These are phyloP conservation scores for Homalodisca vitripennis DNA, from an alignment of 1,140 invertebrate genomes.

Conservation along the genomic window DNA sequence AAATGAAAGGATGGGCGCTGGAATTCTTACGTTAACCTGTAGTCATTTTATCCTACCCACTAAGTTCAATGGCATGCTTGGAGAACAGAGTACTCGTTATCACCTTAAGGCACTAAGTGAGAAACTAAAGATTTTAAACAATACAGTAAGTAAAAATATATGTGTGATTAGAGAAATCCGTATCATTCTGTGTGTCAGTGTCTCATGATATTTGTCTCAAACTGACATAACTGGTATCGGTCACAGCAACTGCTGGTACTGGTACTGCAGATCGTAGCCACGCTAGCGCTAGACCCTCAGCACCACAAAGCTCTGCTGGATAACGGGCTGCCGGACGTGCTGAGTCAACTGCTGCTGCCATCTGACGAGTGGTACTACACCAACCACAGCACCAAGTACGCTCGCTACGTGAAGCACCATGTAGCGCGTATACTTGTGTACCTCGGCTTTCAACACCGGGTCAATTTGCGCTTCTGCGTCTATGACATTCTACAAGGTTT, in stretches of 20 bases:
- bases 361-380: constrained; percentile 77
- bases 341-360: constrained; percentile 67
- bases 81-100: no score
- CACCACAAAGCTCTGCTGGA: constrained; percentile 59
- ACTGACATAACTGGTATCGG: no score
- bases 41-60: no score
- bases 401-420: constrained; percentile 69
- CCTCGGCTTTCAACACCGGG: constrained; percentile 51
- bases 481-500: constrained; percentile 50
- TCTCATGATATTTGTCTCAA: no score
- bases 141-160: no score
- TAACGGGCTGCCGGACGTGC: constrained; percentile 61
- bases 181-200: no score
- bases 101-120: no score
- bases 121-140: no score
- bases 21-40: no score
- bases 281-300: constrained; percentile 58
- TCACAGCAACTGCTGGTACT: constrained; percentile 66
- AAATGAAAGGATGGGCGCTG: no score
- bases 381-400: constrained; percentile 69
- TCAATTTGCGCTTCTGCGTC: constrained; percentile 50
- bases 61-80: no score
- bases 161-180: no score
- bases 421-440: constrained; percentile 64
- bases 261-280: constrained; percentile 64